Base-by-base conservation (phyloP, 2,888 invertebrate genomes). In the Scelioninae gen. 1 region DNA sequence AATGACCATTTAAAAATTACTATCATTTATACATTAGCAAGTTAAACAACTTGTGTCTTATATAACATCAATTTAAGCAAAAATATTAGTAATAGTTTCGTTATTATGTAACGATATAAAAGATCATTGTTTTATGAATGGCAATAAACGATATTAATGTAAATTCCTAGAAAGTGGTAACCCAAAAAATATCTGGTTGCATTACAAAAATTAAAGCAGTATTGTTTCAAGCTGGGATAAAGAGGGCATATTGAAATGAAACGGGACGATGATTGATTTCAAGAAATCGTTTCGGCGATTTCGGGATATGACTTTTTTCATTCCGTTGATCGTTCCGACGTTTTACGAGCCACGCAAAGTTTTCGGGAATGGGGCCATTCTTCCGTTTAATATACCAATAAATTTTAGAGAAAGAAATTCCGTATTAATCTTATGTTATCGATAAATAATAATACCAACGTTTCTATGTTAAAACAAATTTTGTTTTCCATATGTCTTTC, bases 281-380 rank as follows among this genome's bases (percentile, higher is more conserved):
- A 55, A 78, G 84, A 84, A 81, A 84, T 79, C 71, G 78, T 84
- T 84, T 84, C 78, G 78, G 78, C 66, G 81, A 81, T 83, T 83
- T 80, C 56, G 65, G 72, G 69, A 65, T 77, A 76, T 68, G 77
- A 83, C 75, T 75, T 84, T 63, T 80, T 79, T 77, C 76, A 66
- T 68, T 60, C 69, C n/a, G n/a, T n/a, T n/a, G n/a, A 82, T 78
- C 84, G 81, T 82, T 75, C 71, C 75, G 66, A 77, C 63, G 38
- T 81, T 84, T 84, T 84, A 84, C 66, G 84, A 84, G 72, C 78
- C 65, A 53, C 58, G 72, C 65, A 32, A 72, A 63, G 58, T 84
- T 84, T 81, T 81, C 65, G 38, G 81, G 78, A 81, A 76, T 34
- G 13, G 60, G 31, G 40, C 45, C 72, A 31, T 53, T 72, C 62